Base-by-base conservation (phyloP, 2,888 invertebrate species). In the Hirudinaria manillensis region DNA sequence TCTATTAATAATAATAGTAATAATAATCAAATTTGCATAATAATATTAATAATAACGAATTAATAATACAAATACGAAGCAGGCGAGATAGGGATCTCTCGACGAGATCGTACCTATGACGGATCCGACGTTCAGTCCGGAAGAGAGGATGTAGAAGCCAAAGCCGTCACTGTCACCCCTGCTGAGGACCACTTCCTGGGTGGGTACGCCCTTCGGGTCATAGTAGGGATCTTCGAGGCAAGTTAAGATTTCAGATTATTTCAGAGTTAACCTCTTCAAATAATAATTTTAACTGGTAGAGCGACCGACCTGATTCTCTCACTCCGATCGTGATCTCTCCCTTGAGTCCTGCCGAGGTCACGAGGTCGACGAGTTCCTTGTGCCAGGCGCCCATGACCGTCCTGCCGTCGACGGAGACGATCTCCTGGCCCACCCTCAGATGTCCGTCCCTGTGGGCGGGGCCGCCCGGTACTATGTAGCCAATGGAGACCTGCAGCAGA, bases 91-190 rank as follows among this genome's bases (percentile, higher is more conserved):
- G 2, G 32, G 34, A 68, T 68, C 27, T 1, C 16, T 24, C 27
- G 34, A 32, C 32, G 21, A 34, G n/a, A n/a, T 16, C 16, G 21
- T 3, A 83, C 85, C 85, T 80, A 85, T 82, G 76, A 83, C 82
- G 61, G 83, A 82, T 72, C 84, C 84, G 16, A 82, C 79, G 77
- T 84, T 82, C 61, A 83, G 83, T 70, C 84, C 83, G 10, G 85
- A 85, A 0, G 97, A 96, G 81, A 98, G 97, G 80, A 99, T 97
- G 70, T 98, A 97, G 86, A 99, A 99, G 19, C 98, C 98, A 85
- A 99, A 99, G 4, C 98, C 98, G 86, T 99, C 98, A 79, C 91
- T 93, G 82, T 97, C 95, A 84, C 90, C 90, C 72, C 96, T 88
- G 77, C 91, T 91, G 0, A 98, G 93, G 0, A 92, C 91, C 4